Percentiles rank a stretch among this genome's conserved stretches.
These are phyloP conservation scores for Chanos chanos DNA, from an alignment of 2,797 vertebrate genomes.

Conservation along the genomic window DNA sequence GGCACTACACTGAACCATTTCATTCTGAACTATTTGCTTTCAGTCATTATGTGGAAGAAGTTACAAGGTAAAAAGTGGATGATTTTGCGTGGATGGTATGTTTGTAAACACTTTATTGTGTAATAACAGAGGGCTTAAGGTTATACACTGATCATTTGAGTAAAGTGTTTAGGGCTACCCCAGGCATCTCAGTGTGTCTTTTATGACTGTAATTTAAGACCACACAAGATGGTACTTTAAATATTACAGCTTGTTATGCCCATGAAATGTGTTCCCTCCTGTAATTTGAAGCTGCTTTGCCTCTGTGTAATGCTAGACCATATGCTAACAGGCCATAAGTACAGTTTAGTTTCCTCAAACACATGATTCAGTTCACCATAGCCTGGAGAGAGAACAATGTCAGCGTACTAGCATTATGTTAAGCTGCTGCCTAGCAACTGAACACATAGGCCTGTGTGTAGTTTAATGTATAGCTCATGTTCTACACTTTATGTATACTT, in stretches of 20 bases:
- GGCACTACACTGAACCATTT: too few relatives aligned
- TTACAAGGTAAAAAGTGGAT: conserved; percentile 2
- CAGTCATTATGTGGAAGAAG: too few relatives aligned
- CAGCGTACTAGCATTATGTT: conserved; percentile 17
- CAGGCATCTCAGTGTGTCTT: conserved; percentile 25
- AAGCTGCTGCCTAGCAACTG: conserved; percentile 7
- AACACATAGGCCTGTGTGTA: neutral
- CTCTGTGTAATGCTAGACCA: conserved; percentile 10
- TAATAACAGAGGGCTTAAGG: neutral
- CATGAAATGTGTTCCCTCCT: neutral
- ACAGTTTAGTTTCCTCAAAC: conserved; percentile 17
- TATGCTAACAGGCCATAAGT: neutral
- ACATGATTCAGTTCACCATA: neutral
- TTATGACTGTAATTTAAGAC: conserved; percentile 22
- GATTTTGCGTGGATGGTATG: neutral
- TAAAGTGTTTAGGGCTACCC: conserved; percentile 5
- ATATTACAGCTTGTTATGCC: conserved; percentile 10
- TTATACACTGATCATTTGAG: neutral
- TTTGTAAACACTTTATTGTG: conserved; percentile 7
- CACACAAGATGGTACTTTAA: conserved; percentile 33
- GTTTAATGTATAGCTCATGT: too few relatives aligned
- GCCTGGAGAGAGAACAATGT: conserved; percentile 11
- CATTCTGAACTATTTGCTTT: too few relatives aligned
- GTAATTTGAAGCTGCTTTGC: neutral
- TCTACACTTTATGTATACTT: too few relatives aligned